Conservation (phyloP, 1,140 invertebrate genomes). For the Trialeurodes vaporariorum region DNA sequence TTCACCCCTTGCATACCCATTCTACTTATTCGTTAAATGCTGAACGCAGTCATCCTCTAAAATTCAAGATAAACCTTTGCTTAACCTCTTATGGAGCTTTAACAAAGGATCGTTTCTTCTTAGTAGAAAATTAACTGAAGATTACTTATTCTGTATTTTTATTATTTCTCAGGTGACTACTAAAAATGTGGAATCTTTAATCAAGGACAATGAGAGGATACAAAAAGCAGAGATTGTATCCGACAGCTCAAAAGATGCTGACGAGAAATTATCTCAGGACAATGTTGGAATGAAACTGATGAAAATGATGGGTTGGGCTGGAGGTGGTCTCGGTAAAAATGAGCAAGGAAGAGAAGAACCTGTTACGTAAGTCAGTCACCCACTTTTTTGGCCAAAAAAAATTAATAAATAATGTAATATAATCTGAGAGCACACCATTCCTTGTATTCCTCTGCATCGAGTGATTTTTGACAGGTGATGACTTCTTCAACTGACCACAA, state of each 20-base stretch:
- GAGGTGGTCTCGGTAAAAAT: conserved; percentile 15
- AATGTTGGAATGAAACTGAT: conserved; percentile 16
- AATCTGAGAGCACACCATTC: no score
- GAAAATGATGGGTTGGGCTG: conserved; percentile 17
- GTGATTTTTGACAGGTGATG: no score
- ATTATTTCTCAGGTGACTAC: background rate
- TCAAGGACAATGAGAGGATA: background rate
- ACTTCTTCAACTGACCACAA: no score
- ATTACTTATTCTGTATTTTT: background rate
- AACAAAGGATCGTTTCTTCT: no score
- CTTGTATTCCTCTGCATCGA: no score
- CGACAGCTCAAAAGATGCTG: background rate
- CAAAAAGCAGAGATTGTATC: background rate
- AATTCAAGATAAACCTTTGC: no score
- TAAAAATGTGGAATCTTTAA: background rate
- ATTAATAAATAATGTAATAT: no score
- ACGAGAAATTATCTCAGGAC: background rate
- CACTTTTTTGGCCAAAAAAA: no score
- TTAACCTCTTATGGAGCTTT: no score
- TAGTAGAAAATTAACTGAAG: background rate
- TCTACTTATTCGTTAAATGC: no score
- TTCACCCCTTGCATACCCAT: no score
- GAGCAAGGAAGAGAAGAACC: conserved; percentile 14
- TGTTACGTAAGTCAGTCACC: conserved; percentile 11
- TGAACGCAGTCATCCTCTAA: no score